Evolutionary conservation across 2,888 invertebrate genomes (phyloP).

Genomic region (Netelia melanura): DNA sequence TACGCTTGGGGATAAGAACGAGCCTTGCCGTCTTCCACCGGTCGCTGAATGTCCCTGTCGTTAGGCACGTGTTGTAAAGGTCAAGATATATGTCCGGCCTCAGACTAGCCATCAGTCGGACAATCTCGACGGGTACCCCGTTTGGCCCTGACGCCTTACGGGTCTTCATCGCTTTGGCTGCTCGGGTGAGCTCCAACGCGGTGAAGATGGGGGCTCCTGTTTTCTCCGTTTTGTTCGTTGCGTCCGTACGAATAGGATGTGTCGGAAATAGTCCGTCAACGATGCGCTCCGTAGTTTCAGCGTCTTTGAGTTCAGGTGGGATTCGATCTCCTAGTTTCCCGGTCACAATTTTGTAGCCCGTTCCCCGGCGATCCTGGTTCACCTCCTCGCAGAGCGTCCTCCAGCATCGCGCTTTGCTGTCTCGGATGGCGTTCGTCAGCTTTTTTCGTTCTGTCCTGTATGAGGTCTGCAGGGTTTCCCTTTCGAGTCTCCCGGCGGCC

Average conservation of each 20-base stretch:
- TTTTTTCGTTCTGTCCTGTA: not conserved
- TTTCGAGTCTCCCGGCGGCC: not conserved
- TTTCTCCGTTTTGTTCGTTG: not conserved
- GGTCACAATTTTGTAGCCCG: too few species aligned
- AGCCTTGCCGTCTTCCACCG: too few species aligned
- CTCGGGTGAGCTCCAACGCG: not conserved
- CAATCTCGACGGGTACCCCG: conserved; percentile 21
- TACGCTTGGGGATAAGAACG: too few species aligned
- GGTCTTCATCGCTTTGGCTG: not conserved
- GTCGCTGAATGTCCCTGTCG: too few species aligned
- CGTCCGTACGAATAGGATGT: conserved; percentile 11
- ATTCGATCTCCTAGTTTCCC: not conserved
- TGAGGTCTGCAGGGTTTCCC: not conserved
- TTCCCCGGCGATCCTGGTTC: too few species aligned
- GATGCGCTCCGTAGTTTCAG: conserved; percentile 23
- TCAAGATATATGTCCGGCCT: not conserved
- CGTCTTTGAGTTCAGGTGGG: too few species aligned
- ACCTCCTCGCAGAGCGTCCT: too few species aligned
- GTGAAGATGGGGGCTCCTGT: not conserved
- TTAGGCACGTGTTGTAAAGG: too few species aligned
- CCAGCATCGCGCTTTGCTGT: not conserved
- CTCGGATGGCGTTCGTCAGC: not conserved
- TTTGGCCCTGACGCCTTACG: conserved; percentile 16
- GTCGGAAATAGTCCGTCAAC: conserved; percentile 30
- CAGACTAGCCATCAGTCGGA: conserved; percentile 1